Evolutionary conservation across 2,113 vertebrate genomes (phyloP).

Genomic region (Todiramphus saurophagus): DNA sequence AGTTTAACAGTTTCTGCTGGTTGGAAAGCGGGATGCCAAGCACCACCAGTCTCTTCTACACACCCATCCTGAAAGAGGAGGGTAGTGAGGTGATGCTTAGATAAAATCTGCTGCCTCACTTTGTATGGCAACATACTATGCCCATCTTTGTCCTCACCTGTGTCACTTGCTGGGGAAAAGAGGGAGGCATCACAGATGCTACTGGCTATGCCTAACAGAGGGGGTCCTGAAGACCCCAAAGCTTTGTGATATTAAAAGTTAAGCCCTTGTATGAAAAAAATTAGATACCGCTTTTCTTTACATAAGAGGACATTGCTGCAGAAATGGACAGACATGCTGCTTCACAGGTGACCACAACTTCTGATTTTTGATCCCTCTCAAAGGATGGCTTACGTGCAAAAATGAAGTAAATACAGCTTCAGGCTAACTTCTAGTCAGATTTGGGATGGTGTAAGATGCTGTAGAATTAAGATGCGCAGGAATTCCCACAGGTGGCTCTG

Average conservation of each 20-base stretch:
- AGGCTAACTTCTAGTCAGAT: neutral
- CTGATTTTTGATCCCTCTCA: neutral
- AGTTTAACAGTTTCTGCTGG: neutral
- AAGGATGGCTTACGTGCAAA: neutral
- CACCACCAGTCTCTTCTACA: neutral
- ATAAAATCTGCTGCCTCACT: neutral
- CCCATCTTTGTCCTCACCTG: neutral
- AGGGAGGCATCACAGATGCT: neutral
- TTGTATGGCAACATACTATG: neutral
- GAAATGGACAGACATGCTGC: neutral
- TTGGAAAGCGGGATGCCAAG: neutral
- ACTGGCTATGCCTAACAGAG: neutral
- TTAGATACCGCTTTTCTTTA: neutral
- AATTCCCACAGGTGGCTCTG: neutral
- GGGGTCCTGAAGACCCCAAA: neutral
- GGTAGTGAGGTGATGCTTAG: neutral
- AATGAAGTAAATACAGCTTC: neutral
- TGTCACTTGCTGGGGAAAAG: neutral
- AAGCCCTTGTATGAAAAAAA: neutral
- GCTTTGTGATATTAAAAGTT: neutral
- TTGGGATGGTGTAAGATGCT: neutral
- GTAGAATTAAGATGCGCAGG: neutral
- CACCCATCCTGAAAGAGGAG: neutral
- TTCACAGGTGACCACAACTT: accelerated
- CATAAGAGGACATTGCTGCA: neutral